Evolutionary conservation across 1,140 invertebrate genomes (phyloP).

Genomic region (Tigriopus japonicus): DNA sequence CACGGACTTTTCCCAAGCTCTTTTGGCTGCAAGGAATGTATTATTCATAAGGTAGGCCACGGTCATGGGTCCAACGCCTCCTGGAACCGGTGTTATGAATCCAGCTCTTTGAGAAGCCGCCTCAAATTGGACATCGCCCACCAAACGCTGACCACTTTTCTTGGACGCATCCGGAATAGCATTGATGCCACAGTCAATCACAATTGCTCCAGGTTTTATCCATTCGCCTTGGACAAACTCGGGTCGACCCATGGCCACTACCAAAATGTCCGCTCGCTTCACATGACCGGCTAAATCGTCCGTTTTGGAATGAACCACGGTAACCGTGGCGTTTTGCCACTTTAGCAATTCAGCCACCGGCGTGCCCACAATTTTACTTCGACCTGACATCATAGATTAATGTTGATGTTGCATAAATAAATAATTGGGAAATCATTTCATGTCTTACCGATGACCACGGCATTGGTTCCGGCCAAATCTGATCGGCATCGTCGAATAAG

Average conservation of each 20-base stretch:
- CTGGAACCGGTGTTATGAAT: conserved; percentile 60
- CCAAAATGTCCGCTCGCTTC: conserved; percentile 72
- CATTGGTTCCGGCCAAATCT: conserved; percentile 56
- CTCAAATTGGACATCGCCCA: conserved; percentile 83
- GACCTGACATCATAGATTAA: conserved; percentile 17
- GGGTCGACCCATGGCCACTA: conserved; percentile 80
- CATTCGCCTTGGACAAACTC: conserved; percentile 84
- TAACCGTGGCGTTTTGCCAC: conserved; percentile 92
- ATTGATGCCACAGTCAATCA: conserved; percentile 99
- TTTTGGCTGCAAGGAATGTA: conserved; percentile 46
- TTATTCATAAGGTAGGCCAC: conserved; percentile 74
- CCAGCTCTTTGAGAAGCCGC: conserved; percentile 39
- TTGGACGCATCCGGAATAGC: conserved; percentile 72
- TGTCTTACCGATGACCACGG: conserved; percentile 64
- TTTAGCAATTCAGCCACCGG: conserved; percentile 82
- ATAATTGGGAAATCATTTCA: no score
- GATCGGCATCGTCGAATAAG: conserved; percentile 66
- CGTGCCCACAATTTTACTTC: conserved; percentile 94
- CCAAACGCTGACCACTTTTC: conserved; percentile 54
- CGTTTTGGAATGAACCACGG: conserved; percentile 55
- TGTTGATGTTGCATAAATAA: background rate
- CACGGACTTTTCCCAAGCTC: conserved; percentile 32
- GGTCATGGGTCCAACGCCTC: conserved; percentile 73
- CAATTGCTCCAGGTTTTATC: conserved; percentile 93
- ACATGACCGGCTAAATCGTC: conserved; percentile 5